A percentile compares a stretch with the other conserved stretches of the same genome.
These are phyloP conservation scores for Tupiocoris notatus DNA, from an alignment of 2,888 invertebrate species.

Conservation along the genomic window DNA sequence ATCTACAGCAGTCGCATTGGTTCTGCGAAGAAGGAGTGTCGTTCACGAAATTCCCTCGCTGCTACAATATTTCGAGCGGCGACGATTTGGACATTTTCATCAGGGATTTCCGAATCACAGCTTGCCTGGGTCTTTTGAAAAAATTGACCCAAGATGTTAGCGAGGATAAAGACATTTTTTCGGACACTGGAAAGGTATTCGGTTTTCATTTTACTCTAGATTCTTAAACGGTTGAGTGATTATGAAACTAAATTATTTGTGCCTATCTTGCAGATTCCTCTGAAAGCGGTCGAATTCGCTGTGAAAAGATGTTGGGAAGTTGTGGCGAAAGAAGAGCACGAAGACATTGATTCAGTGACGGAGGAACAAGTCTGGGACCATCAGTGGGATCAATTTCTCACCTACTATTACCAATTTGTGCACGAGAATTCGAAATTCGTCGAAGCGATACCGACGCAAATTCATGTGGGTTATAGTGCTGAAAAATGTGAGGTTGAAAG, in stretches of 20 bases:
- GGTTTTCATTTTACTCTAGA: background rate
- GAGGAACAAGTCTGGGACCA: conserved; percentile 69
- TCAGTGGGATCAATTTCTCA: conserved; percentile 81
- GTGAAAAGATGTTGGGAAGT: conserved; percentile 74
- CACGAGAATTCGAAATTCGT: conserved; percentile 49
- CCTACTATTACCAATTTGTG: conserved; percentile 51
- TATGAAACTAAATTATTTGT: too few species aligned
- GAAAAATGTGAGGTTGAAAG: too few species aligned
- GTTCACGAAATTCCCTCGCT: conserved; percentile 79
- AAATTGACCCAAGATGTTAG: conserved; percentile 66
- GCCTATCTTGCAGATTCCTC: conserved; percentile 64
- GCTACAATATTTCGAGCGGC: conserved; percentile 77
- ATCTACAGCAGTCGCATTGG: conserved; percentile 81
- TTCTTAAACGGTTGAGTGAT: too few species aligned
- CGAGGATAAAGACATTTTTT: conserved; percentile 57
- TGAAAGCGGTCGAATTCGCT: conserved; percentile 77
- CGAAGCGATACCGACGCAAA: conserved; percentile 47
- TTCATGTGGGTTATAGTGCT: conserved; percentile 49
- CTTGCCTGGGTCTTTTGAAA: conserved; percentile 80
- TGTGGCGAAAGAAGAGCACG: conserved; percentile 70
- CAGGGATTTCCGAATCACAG: conserved; percentile 86
- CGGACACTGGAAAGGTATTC: conserved; percentile 50
- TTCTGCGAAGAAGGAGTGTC: conserved; percentile 78
- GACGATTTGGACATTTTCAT: conserved; percentile 80
- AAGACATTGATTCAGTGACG: conserved; percentile 59